Evolutionary conservation across 2,888 invertebrate species (phyloP), one percentile per base, ranked within the genome.

Genomic region (Ceratothoa steindachneri): DNA sequence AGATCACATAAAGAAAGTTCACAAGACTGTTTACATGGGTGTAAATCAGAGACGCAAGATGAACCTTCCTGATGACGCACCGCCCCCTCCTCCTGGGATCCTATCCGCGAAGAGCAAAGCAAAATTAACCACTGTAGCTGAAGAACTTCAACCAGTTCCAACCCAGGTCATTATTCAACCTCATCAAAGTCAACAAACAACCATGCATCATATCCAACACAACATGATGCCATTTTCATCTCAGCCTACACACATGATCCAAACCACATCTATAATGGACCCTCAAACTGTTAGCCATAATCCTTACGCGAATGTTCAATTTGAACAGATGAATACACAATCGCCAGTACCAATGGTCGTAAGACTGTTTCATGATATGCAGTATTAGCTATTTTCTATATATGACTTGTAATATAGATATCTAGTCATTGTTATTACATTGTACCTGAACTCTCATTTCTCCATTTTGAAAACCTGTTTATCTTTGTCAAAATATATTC

Each of bases 11-110:
- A 75, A 75, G 24, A 75, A 75, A 30, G 75, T 75, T 4, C 75
- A 75, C 30, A 75, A 75, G 19, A 75, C 75, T 9, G 75, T 75
- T 5, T 75, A 75, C 22, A 75, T 75, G 60, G 75, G 75, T 1
- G 71, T 71, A 9, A 75, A 75, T 41, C 75, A 75, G 70, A 52
- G 75, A 2, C 67, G 75, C 1, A 69, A 69, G 19, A 31, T 75
- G 15, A 75, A 75, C 51, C 69, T 75, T n/a, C 72, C 75, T 3
- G 75, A 75, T n/a, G 67, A 30, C 55, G 75, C 72, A 2, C 75
- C 75, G 3, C 75, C 72, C 22, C 75, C 75, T 2, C 75, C 75
- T 9, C 75, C 75, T 1, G 75, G 75, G 15, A 72, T 75, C 66
- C 70, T 75, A 0, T 41, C 41, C 15, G 5, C 41, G 7, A 41